Conservation (phyloP, 2,797 vertebrate genomes). For the Alcedo quadribrachys region DNA sequence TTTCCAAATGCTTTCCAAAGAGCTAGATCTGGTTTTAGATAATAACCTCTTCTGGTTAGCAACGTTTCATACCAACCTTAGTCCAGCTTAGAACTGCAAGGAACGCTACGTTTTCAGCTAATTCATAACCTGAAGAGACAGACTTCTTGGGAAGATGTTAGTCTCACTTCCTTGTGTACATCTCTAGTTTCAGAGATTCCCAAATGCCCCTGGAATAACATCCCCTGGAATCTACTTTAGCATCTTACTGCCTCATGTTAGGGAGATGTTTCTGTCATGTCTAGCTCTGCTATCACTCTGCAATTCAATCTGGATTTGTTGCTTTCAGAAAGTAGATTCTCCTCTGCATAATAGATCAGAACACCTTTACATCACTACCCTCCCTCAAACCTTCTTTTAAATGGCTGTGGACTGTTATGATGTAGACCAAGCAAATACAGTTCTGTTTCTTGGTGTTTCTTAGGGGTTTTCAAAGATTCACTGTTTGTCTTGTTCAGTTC, state of each 20-base stretch:
- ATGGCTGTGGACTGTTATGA: neutral
- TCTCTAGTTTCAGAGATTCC: neutral
- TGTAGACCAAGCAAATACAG: neutral
- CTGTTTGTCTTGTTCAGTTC: neutral
- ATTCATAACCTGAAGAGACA: neutral
- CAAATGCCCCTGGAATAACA: neutral
- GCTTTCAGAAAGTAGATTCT: neutral
- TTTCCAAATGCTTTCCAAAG: too few relatives aligned
- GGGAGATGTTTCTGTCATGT: neutral
- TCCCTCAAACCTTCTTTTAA: neutral
- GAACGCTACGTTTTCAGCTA: neutral
- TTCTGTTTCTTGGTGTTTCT: neutral
- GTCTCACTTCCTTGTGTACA: neutral
- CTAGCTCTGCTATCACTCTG: neutral
- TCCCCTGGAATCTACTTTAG: neutral
- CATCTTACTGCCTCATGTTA: neutral
- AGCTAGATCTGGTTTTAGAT: neutral
- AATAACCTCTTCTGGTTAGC: neutral
- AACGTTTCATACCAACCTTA: neutral
- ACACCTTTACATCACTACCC: neutral
- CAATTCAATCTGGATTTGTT: neutral
- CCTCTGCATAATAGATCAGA: neutral
- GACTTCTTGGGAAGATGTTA: neutral
- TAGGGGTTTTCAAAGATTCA: neutral
- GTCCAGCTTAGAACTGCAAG: neutral